A percentile compares a stretch with the other conserved stretches of the same genome.
These are phyloP conservation scores for Eubucco bourcierii DNA, from an alignment of 2,113 vertebrate genomes.

Conservation along the genomic window DNA sequence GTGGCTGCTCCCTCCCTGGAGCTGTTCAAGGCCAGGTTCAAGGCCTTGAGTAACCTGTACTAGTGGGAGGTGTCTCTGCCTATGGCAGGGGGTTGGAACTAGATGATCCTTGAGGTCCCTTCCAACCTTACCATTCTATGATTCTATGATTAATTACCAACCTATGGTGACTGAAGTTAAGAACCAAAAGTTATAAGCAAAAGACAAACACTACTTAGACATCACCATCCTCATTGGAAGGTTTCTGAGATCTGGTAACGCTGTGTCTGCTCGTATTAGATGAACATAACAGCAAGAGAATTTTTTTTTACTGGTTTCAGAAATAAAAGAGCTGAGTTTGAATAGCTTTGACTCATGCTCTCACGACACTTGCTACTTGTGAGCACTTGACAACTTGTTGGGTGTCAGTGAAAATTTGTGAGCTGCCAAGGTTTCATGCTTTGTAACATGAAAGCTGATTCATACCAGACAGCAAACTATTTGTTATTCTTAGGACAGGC, in stretches of 20 bases:
- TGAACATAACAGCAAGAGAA: background rate
- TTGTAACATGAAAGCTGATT: background rate
- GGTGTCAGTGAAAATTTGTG: constrained; percentile 14
- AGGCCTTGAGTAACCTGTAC: too few relatives aligned
- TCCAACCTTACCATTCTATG: too few relatives aligned
- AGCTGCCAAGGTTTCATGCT: background rate
- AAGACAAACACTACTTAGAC: background rate
- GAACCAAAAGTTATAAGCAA: background rate
- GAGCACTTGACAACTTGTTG: background rate
- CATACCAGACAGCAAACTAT: background rate
- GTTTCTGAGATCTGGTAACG: background rate
- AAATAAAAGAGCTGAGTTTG: background rate
- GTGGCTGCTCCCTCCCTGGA: too few relatives aligned
- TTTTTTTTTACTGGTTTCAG: background rate
- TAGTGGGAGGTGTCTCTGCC: too few relatives aligned
- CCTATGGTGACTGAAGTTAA: background rate
- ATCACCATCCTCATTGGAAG: background rate
- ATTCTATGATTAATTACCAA: too few relatives aligned
- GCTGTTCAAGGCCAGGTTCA: too few relatives aligned
- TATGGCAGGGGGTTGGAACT: too few relatives aligned
- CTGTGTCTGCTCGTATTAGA: background rate
- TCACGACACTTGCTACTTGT: background rate
- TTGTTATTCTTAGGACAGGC: constrained; percentile 11
- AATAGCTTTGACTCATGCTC: background rate
- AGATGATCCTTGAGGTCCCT: too few relatives aligned